Base-by-base conservation (phyloP, 2,113 vertebrate species). In the Oenanthe oenanthe region DNA sequence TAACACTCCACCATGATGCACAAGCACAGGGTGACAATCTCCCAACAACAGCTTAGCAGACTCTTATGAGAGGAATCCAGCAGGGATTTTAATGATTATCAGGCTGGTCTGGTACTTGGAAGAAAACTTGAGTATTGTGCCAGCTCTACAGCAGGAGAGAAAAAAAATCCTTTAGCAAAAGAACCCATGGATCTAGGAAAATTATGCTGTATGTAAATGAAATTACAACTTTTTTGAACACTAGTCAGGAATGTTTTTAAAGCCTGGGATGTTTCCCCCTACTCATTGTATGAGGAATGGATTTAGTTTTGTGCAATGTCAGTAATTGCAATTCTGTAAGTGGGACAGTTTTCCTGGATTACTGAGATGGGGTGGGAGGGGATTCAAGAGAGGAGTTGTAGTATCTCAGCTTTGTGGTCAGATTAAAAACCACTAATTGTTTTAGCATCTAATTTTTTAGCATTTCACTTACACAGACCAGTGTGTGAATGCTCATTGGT, bases 251-350 rank as follows among this genome's bases (percentile, higher is more conserved):
- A 85, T 4, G 0, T 17, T 80, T 83, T 74, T 22, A 22, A 53
- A 45, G 4, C 18, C 28, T 13, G 7, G 0, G 12, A 0, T 0
- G 15, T 29, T 24, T 7, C 0, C 3, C 1, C 2, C 7, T 1
- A 1, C 0, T 54, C 7, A 11, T 4, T 29, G 3, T 31, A 34
- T 17, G 22, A 61, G 13, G 36, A 68, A 67, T 9, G 16, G 17
- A 18, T 80, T 72, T 76, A 15, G 7, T 22, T 77, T 84, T 36
- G 9, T 40, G 16, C 36, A 84, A 40, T 4, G 65, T 11, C 38
- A 12, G 13, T 63, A 40, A 43, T 43, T 25, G 56, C 25, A 45
- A 0, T 68, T 68, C 42, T 76, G 36, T 18, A 36, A 83, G 18
- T 5, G 60, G 22, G 34, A 38, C 3, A 38, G 8, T 56, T 61